Evolutionary conservation across 2,797 vertebrate species (phyloP), one percentile per base, ranked within the genome.

Genomic region (Clamator glandarius): DNA sequence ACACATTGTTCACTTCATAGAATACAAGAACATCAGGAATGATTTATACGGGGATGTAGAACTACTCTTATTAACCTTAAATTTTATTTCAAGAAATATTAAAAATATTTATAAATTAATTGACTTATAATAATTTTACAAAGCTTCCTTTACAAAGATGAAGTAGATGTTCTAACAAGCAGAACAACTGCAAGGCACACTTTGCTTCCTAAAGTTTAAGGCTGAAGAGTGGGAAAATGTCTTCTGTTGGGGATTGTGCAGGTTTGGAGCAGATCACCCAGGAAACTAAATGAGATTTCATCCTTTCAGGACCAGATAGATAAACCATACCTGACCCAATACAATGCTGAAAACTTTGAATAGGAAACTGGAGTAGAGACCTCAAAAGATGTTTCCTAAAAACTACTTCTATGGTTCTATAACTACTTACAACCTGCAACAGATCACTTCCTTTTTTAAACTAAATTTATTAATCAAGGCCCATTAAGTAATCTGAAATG

Each of bases 11-110:
- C 14, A 54, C 6, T 48, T 4, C 17, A 33, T 3, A 74, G 3
- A 50, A 11, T 2, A 5, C 20, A 66, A 72, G 1, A 24, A 1
- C 24, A 39, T 28, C 2, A 51, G 35, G 5, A 58, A 4, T 1
- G 58, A 4, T 16, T n/a, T 55, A 1, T 23, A 15, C 1, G n/a
- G 5, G 5, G 2, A 8, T 63, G 14, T 52, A 8, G 8, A 87
- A 70, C 29, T 50, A n/a, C 3, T 50, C 79, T 25, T 51, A 15
- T 66, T 67, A 51, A n/a, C 1, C 3, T 44, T 21, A 67, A 25
- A 42, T 46, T 84, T 84, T 5, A 19, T 62, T 89, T 51, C 4
- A 1, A 41, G 79, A 54, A 28, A 44, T 16, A 33, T 21, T 28
- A 8, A 59, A 93, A n/a, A n/a, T 70, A 11, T 42, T 35, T 67